Base-by-base conservation (phyloP, 1,140 invertebrate genomes). In the Aphis craccivora region DNA sequence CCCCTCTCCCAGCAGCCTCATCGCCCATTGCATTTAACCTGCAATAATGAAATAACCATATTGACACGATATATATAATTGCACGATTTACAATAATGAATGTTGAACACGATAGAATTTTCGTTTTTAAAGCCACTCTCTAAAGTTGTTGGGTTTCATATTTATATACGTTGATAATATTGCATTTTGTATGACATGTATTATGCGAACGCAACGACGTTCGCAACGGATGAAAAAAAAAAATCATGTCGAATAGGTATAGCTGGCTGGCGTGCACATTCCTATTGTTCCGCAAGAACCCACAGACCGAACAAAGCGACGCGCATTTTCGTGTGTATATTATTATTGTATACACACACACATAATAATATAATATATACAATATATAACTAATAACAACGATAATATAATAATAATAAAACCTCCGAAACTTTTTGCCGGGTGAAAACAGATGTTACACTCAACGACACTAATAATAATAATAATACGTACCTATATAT, bases 361-460 rank as follows among this genome's bases (percentile, higher is more conserved):
- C n/a, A 18, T 89, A 53, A 11, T 51, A 20, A 37, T 86, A 45
- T 37, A 37, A 67, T 40, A 84, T 40, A 40, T 84, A 84, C 81
- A 84, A 37, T 40, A 84, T 84, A 84, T 40, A 40, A 84, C 83
- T 84, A 84, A 87, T 76, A 76, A 76, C 60, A n/a, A n/a, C 60
- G 30, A 67, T 30, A 53, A 22, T 0, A 18, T 67, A n/a, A 60
- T 86, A 86, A 86, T 45, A 86, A 86, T 43, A 87, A 88, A 89
- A 48, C 35, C 25, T 53, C 51, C 45, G 6, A 25, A 89, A 25
- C 30, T 40, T 89, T 55, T 89, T 40, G 53, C 87, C 22, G 23
- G 45, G 35, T 40, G n/a, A 40, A 89, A 89, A 89, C 88, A 89
- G 88, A 89, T 89, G 88, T 53, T 53, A 89, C n/a, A 84, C 37